Percentiles rank a stretch among this genome's conserved stretches.
These are phyloP conservation scores for Arizona elegans DNA, from an alignment of 2,113 vertebrate genomes.

Conservation along the genomic window DNA sequence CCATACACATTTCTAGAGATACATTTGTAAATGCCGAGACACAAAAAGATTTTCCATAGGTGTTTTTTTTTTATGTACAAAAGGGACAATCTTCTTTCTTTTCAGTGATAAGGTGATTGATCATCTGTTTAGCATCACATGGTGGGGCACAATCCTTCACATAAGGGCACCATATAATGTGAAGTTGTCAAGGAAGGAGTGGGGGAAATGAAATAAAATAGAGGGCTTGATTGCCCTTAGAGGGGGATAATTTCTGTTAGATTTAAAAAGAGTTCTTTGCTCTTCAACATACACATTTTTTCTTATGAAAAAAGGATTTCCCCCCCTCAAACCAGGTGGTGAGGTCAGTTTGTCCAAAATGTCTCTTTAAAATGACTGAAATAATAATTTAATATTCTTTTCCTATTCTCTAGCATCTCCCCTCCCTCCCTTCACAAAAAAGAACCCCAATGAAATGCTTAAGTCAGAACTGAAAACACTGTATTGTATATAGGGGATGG, in stretches of 20 bases:
- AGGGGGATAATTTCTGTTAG: background rate
- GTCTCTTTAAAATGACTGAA: background rate
- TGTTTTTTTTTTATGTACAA: background rate
- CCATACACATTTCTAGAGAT: background rate
- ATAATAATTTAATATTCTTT: background rate
- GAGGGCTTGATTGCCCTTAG: background rate
- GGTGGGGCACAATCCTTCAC: background rate
- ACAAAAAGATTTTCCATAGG: background rate
- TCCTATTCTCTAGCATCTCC: background rate
- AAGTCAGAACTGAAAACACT: background rate
- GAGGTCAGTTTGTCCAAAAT: background rate
- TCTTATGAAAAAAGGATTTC: background rate
- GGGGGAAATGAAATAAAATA: background rate
- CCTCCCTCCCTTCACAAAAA: background rate
- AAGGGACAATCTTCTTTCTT: background rate
- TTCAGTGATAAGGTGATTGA: background rate
- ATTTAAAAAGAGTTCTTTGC: background rate
- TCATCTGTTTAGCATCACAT: background rate
- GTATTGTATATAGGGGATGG: background rate
- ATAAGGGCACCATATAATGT: background rate
- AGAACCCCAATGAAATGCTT: background rate
- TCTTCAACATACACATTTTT: background rate
- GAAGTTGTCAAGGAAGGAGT: background rate
- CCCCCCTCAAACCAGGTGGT: background rate
- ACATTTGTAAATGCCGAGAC: background rate